Evolutionary conservation across 1,140 invertebrate genomes (phyloP), one percentile per base, ranked within the genome.

Genomic region (Periplaneta americana): DNA sequence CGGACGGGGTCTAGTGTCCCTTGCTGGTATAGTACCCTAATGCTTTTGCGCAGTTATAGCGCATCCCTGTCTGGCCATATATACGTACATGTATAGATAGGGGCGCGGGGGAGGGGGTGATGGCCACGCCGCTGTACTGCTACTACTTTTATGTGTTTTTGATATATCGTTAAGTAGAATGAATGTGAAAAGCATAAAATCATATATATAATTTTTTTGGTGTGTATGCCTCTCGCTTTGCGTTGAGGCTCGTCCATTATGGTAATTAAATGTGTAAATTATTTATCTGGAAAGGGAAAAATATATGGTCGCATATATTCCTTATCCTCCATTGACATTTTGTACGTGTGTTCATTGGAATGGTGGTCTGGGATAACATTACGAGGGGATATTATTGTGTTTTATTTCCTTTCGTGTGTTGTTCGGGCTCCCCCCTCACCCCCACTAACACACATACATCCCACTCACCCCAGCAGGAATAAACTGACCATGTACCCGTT

Each of bases 151-250:
- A 80, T 80, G 80, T 34, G 80, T 34, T 32, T 80, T 80, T 80
- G 80, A 80, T 80, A 80, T 80, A 80, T 80, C 80, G 80, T 80
- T 80, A 80, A 80, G 80, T 80, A 80, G 74, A 80, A 80, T 80
- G 80, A 75, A 80, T 80, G 80, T 48, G 80, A 75, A 75, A 75
- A 34, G 80, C 48, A 80, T 80, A 80, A 80, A 80, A 80, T 80
- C 80, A 80, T 35, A 80, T 75, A 74, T 66, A 66, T 66, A 66
- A 66, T 66, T 66, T 66, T 48, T 66, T 66, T 22, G 2, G 48
- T n/a, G 22, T 66, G n/a, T 18, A 22, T 48, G 3, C 48, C 48
- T 66, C 48, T 66, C 48, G 48, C 48, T 80, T 80, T 74, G 36
- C 80, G 74, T 80, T 80, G 34, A 80, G 34, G 80, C 74, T 66